Conservation (phyloP, 2,113 vertebrate genomes). For the Lepidothrix coronata region DNA sequence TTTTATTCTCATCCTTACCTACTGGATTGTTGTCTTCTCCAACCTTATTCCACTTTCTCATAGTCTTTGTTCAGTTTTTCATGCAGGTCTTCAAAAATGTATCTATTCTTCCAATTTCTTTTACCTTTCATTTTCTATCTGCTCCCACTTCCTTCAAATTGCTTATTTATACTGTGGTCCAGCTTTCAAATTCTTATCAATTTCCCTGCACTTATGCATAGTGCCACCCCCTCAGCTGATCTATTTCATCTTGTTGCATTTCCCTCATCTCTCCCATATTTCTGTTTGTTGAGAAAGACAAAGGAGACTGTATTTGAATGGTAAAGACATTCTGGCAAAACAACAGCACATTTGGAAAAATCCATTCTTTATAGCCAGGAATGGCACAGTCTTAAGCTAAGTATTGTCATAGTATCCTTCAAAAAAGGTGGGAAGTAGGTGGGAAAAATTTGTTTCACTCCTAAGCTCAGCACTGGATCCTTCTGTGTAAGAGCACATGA, state of each 20-base stretch:
- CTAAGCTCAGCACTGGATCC: background rate
- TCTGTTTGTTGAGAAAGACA: background rate
- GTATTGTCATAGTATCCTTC: background rate
- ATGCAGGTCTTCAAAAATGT: background rate
- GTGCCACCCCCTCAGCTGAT: background rate
- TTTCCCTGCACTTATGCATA: background rate
- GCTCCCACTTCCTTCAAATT: background rate
- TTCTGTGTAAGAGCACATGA: background rate
- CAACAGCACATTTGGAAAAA: background rate
- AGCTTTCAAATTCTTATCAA: background rate
- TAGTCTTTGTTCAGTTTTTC: background rate
- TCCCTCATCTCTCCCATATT: background rate
- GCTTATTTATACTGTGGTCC: background rate
- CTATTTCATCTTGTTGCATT: background rate
- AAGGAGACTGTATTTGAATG: background rate
- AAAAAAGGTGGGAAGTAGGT: background rate
- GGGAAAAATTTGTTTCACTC: background rate
- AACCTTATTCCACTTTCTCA: background rate
- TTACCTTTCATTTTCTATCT: background rate
- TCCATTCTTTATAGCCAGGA: background rate
- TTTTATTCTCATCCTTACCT: background rate
- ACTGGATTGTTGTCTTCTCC: background rate
- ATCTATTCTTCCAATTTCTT: background rate
- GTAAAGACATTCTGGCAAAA: background rate
- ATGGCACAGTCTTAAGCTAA: background rate